phyloP scores from a whole-genome alignment of 2,113 vertebrate genomes.

The Coregonus clupeaformis region DNA sequence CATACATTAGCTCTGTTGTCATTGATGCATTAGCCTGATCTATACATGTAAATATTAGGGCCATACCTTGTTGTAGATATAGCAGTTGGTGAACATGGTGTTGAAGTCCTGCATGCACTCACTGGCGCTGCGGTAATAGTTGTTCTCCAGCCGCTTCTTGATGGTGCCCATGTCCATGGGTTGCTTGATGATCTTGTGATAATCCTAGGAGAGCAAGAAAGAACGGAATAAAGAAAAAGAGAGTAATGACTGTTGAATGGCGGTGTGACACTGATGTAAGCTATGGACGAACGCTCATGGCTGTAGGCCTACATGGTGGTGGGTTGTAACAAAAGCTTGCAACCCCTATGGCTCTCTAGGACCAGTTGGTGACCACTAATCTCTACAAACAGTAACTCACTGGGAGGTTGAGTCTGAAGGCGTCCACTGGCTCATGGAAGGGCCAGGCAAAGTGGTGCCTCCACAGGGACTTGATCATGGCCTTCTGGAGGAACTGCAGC shows the following conservation, averaged over 20 bases:
- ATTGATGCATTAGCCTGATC: not conserved
- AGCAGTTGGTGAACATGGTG: conserved; percentile 98
- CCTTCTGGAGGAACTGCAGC: conserved; percentile 89
- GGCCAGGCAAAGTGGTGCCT: conserved; percentile 95
- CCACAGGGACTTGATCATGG: conserved; percentile 88
- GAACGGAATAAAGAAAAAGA: not conserved
- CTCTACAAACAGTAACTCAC: conserved; percentile 35
- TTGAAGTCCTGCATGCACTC: conserved; percentile 98
- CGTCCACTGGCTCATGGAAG: conserved; percentile 89
- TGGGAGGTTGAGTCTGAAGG: conserved; percentile 82
- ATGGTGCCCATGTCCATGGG: conserved; percentile 98
- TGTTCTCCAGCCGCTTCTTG: conserved; percentile 88
- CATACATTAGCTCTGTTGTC: not conserved
- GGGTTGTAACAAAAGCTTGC: too few relatives aligned
- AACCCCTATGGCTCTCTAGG: too few relatives aligned
- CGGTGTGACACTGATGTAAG: too few relatives aligned
- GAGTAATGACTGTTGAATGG: not conserved
- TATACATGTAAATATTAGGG: not conserved
- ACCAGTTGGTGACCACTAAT: too few relatives aligned
- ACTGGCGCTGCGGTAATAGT: conserved; percentile 86
- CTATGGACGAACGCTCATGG: too few relatives aligned
- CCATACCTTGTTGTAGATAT: conserved; percentile 94
- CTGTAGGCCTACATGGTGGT: too few relatives aligned
- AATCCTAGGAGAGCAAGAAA: conserved; percentile 75
- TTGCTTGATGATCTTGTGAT: conserved; percentile 95